These are phyloP conservation scores for Neomicropteryx cornuta DNA, from an alignment of 1,140 invertebrate genomes.

Conservation along the genomic window DNA sequence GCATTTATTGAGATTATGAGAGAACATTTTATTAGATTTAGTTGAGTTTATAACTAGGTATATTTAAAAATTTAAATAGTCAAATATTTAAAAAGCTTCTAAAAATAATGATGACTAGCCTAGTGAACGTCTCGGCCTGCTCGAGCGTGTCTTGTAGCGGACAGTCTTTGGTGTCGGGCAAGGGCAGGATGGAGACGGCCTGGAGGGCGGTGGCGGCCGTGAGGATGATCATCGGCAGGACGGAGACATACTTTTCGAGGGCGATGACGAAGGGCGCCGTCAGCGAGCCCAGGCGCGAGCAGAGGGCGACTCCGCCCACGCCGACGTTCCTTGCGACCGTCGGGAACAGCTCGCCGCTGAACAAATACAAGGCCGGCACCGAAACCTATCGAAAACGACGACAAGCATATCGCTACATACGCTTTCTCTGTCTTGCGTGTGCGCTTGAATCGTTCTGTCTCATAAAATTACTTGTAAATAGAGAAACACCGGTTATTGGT, in stretches of 20 bases:
- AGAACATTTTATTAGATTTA: too few species aligned
- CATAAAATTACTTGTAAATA: background rate
- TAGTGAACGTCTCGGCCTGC: conserved; percentile 20
- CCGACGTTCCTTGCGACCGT: conserved; percentile 55
- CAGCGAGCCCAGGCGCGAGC: conserved; percentile 54
- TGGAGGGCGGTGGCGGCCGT: conserved; percentile 21
- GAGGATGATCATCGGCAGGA: conserved; percentile 25
- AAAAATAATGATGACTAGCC: too few species aligned
- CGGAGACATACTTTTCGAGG: conserved; percentile 37
- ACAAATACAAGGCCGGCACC: conserved; percentile 51
- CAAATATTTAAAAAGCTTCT: too few species aligned
- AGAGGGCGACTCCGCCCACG: conserved; percentile 47
- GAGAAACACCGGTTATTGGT: background rate
- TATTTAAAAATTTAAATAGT: too few species aligned
- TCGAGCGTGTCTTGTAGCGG: conserved; percentile 29
- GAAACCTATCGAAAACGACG: conserved; percentile 28
- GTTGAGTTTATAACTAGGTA: too few species aligned
- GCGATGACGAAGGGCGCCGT: conserved; percentile 49
- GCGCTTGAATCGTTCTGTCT: background rate
- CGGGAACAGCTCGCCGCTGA: conserved; percentile 56
- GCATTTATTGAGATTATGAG: too few species aligned
- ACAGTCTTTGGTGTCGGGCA: conserved; percentile 32
- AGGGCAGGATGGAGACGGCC: conserved; percentile 23
- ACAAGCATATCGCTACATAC: background rate
- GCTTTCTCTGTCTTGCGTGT: background rate